A percentile compares a stretch with the other conserved stretches of the same genome.
Conservation (phyloP, 2,888 invertebrate species). For the Cosmorhoe ocellata region DNA sequence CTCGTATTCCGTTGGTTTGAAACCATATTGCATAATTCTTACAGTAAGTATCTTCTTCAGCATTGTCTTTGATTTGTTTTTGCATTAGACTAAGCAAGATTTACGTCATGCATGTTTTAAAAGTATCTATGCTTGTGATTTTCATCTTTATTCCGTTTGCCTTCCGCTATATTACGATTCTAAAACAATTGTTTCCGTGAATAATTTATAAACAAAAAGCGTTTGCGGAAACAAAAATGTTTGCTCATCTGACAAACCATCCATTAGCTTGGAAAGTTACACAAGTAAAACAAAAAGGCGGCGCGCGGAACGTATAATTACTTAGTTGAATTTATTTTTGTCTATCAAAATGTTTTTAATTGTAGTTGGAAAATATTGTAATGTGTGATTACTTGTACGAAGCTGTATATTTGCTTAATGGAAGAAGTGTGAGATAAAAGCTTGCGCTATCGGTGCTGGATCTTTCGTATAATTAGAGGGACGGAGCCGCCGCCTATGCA, state of each 20-base stretch:
- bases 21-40: neutral
- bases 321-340: constrained; percentile 66
- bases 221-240: constrained; percentile 64
- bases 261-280: constrained; percentile 58
- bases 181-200: constrained; percentile 53
- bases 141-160: constrained; percentile 39
- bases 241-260: constrained; percentile 58
- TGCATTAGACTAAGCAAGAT: neutral
- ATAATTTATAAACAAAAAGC: constrained; percentile 59
- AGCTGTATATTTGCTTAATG: constrained; percentile 82
- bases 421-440: constrained; percentile 79
- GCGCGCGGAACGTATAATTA: constrained; percentile 58
- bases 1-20: no score
- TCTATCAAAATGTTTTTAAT: constrained; percentile 81
- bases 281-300: constrained; percentile 56
- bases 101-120: neutral
- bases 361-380: constrained; percentile 73
- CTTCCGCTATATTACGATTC: constrained; percentile 42
- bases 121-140: neutral
- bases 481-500: constrained; percentile 45
- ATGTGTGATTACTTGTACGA: constrained; percentile 72
- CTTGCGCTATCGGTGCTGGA: constrained; percentile 70
- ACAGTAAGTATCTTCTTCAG: neutral
- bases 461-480: constrained; percentile 75
- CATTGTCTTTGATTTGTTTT: neutral